These are phyloP conservation scores for Mastomys natalensis DNA, from an alignment of 2,113 vertebrate genomes.

Conservation along the genomic window DNA sequence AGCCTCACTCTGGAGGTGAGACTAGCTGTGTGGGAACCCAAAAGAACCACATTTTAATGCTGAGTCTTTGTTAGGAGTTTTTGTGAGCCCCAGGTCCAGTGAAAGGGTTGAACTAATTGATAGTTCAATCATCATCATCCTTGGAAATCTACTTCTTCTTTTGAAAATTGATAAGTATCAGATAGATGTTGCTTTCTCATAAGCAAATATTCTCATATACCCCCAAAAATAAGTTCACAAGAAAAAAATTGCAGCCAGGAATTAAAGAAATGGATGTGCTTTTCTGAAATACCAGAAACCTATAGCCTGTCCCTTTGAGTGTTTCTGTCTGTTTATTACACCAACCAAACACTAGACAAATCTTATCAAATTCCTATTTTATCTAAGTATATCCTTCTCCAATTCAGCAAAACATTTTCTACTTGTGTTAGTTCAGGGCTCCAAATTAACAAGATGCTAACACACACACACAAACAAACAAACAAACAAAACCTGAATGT, in stretches of 20 bases:
- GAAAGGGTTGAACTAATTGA: background rate
- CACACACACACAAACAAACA: background rate
- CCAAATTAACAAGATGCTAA: slow-evolving; percentile 24
- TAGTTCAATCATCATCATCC: background rate
- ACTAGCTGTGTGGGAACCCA: background rate
- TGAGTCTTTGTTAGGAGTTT: background rate
- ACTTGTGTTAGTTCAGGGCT: background rate
- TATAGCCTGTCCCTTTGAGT: background rate
- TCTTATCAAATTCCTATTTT: slow-evolving; percentile 23
- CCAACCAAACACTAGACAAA: background rate
- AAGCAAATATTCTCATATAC: background rate
- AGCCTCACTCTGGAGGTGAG: background rate
- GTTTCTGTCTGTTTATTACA: background rate
- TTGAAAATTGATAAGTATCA: background rate
- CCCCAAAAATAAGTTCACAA: background rate
- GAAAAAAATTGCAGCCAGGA: background rate
- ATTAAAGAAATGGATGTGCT: background rate
- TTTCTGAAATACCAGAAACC: background rate
- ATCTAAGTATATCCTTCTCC: background rate
- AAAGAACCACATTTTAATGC: background rate
- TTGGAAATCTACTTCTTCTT: slow-evolving; percentile 1
- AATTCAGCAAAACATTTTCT: slow-evolving; percentile 50
- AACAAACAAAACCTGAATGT: slow-evolving; percentile 1
- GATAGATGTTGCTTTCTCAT: background rate
- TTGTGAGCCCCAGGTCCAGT: background rate